Percentiles rank a stretch among this genome's conserved stretches.
phyloP scores from a whole-genome alignment of 2,888 invertebrate genomes.

The Dicranocentrus wangi region DNA sequence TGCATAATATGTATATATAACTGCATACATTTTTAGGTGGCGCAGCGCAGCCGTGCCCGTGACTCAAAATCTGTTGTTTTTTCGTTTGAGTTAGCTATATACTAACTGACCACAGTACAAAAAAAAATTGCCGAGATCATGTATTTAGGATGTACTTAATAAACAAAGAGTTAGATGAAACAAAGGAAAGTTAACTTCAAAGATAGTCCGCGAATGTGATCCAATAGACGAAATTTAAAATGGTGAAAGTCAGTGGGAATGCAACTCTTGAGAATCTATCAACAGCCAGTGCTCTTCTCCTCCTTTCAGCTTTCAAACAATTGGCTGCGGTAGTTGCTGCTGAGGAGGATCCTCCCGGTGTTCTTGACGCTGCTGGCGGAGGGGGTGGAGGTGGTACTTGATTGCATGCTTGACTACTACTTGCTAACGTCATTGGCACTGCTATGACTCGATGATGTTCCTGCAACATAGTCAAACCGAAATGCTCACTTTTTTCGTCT shows the following conservation, averaged over 20 bases:
- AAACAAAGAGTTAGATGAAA: too few relatives aligned
- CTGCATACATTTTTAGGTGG: too few relatives aligned
- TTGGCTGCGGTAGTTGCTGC: slow-evolving; percentile 77
- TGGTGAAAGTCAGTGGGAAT: slow-evolving; percentile 82
- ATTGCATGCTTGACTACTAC: slow-evolving; percentile 23
- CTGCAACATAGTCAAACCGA: slow-evolving; percentile 19
- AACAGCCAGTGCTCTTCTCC: slow-evolving; percentile 77
- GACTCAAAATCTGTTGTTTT: too few relatives aligned
- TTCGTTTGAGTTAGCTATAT: too few relatives aligned
- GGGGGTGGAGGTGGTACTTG: slow-evolving; percentile 53
- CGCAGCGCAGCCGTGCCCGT: too few relatives aligned
- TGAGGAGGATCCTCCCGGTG: slow-evolving; percentile 74
- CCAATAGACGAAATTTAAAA: slow-evolving; percentile 83
- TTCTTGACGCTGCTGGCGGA: slow-evolving; percentile 43
- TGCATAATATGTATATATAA: too few relatives aligned
- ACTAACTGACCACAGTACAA: too few relatives aligned
- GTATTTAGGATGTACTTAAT: too few relatives aligned
- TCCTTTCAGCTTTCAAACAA: slow-evolving; percentile 63
- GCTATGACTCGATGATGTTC: slow-evolving; percentile 57
- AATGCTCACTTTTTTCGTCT: too few relatives aligned
- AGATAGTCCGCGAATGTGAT: slow-evolving; percentile 82
- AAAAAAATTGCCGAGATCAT: too few relatives aligned
- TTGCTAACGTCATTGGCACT: slow-evolving; percentile 47
- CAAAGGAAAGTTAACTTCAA: slow-evolving; percentile 59
- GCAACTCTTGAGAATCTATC: slow-evolving; percentile 83